Conservation (phyloP, 2,888 invertebrate genomes). For the Campaea margaritaria region DNA sequence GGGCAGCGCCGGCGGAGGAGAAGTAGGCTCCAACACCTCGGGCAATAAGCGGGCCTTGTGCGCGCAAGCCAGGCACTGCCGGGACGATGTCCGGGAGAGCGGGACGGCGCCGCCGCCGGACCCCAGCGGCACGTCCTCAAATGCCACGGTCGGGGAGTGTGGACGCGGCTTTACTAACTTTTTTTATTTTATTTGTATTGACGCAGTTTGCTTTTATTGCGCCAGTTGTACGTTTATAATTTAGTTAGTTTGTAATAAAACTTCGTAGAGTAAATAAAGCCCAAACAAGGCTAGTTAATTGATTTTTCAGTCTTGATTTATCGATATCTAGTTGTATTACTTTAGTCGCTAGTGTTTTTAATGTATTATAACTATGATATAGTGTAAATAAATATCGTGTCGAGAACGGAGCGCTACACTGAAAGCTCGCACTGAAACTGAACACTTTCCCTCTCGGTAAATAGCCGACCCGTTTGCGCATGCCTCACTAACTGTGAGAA, state of each 20-base stretch:
- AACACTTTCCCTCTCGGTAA: constrained; percentile 60
- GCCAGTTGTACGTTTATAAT: no score
- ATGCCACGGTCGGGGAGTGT: constrained; percentile 63
- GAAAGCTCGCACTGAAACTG: constrained; percentile 56
- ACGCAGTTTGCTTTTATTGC: no score
- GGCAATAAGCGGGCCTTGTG: constrained; percentile 63
- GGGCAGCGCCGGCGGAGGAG: constrained; percentile 47
- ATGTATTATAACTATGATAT: constrained; percentile 9
- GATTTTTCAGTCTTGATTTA: no score
- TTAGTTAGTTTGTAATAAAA: no score
- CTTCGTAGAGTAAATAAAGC: no score
- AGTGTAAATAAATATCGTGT: neutral
- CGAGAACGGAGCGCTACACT: constrained; percentile 12
- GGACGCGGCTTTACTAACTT: constrained; percentile 31
- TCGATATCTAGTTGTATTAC: no score
- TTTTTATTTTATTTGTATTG: constrained; percentile 1
- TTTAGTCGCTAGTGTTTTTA: no score
- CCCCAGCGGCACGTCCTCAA: constrained; percentile 65
- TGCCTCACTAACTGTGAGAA: constrained; percentile 36
- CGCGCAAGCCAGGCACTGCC: constrained; percentile 67
- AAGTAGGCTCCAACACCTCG: constrained; percentile 58
- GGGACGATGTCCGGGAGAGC: constrained; percentile 53
- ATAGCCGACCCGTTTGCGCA: constrained; percentile 54
- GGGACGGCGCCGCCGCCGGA: constrained; percentile 66
- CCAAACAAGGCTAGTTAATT: no score